Conservation (phyloP, 2,113 vertebrate genomes). For the Chlorodrepanis virens region DNA sequence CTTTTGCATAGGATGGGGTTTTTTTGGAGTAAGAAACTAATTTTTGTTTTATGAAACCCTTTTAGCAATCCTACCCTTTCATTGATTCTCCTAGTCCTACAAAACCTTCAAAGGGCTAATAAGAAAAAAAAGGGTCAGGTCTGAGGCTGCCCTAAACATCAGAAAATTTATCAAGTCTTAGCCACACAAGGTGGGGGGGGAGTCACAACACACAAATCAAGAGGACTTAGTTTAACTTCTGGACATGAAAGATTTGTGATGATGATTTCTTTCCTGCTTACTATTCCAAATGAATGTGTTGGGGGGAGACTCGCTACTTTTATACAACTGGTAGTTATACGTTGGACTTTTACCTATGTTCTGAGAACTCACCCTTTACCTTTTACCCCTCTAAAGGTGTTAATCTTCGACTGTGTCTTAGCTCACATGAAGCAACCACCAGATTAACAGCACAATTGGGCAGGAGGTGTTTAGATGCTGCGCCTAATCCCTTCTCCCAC, state of each 20-base stretch:
- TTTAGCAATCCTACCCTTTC: not conserved
- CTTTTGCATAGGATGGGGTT: not conserved
- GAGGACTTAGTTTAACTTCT: not conserved
- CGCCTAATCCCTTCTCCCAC: not conserved
- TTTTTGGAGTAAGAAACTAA: not conserved
- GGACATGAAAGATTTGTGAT: not conserved
- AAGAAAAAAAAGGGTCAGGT: not conserved
- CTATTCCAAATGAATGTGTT: not conserved
- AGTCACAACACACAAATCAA: not conserved
- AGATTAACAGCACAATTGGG: not conserved
- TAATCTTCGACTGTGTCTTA: not conserved
- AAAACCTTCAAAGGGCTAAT: not conserved
- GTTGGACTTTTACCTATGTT: not conserved
- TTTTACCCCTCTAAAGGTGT: not conserved
- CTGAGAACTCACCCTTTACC: not conserved
- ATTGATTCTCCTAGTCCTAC: not conserved
- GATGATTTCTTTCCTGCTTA: not conserved
- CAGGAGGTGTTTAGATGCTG: not conserved
- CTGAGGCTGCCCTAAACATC: not conserved
- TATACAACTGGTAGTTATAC: not conserved
- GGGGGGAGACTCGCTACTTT: not conserved
- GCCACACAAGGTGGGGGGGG: not conserved
- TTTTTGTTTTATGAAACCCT: not conserved
- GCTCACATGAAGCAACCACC: not conserved
- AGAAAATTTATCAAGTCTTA: not conserved